Conservation (phyloP, 1,140 invertebrate genomes). For the Acyrthosiphon pisum region DNA sequence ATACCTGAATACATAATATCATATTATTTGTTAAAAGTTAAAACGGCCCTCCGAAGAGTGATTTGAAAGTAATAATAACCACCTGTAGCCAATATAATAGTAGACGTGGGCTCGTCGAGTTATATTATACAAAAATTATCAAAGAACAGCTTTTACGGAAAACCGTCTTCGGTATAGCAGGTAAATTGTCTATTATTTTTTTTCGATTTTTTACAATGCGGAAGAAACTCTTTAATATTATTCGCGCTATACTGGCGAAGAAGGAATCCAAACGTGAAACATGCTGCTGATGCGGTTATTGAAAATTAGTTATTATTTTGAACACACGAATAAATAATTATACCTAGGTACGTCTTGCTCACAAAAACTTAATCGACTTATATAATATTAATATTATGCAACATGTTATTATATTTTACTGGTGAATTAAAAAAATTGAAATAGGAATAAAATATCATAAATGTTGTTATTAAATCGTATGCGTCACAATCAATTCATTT, state of each 20-base stretch:
- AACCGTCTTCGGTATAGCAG: not conserved
- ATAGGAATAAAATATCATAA: not conserved
- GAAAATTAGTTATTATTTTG: not conserved
- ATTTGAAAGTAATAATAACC: not conserved
- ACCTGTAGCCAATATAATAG: not conserved
- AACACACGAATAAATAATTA: not conserved
- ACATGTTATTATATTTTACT: not conserved
- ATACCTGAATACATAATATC: too few species aligned
- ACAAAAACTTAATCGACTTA: not conserved
- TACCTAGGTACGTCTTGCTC: not conserved
- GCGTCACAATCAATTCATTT: not conserved
- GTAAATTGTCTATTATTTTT: not conserved
- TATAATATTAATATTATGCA: not conserved
- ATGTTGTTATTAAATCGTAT: not conserved
- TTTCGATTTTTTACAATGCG: not conserved
- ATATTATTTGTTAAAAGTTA: not conserved
- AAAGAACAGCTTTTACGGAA: not conserved
- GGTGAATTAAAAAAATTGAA: not conserved
- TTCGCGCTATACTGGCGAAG: not conserved
- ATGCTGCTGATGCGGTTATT: not conserved
- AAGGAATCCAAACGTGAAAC: not conserved
- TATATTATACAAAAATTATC: not conserved
- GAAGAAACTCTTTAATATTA: not conserved
- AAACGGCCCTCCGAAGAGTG: not conserved
- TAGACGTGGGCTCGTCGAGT: not conserved